Conservation (phyloP, 2,113 vertebrate species). For the Vicugna pacos region DNA sequence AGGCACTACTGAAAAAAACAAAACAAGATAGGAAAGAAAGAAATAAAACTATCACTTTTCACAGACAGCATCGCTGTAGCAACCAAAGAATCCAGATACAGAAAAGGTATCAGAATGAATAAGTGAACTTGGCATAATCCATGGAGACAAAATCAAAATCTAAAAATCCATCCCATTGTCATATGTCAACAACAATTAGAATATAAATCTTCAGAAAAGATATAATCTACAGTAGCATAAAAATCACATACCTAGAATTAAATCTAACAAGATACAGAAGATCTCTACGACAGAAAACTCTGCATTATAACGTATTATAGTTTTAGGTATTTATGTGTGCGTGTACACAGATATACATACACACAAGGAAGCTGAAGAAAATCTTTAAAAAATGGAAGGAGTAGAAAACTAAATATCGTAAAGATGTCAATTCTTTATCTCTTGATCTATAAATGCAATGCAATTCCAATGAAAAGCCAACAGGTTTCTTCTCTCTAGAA, state of each 20-base stretch:
- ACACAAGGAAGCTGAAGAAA: background rate
- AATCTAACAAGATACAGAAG: background rate
- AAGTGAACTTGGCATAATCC: background rate
- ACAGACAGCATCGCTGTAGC: background rate
- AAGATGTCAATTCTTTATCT: background rate
- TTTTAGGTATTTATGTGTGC: background rate
- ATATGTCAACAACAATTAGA: background rate
- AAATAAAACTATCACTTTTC: background rate
- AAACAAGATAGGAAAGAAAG: conserved; percentile 6
- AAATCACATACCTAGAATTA: background rate
- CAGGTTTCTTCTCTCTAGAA: background rate
- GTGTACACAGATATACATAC: background rate
- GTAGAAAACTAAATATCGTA: background rate
- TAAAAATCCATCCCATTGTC: conserved; percentile 29
- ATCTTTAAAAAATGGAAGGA: background rate
- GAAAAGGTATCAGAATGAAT: background rate
- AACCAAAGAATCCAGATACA: background rate
- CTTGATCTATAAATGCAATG: background rate
- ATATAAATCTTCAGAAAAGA: background rate
- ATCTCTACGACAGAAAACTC: background rate
- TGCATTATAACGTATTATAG: too few species aligned
- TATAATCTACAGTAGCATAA: background rate
- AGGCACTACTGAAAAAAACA: background rate
- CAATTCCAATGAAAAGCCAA: background rate
- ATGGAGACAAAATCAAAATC: background rate